Base-by-base conservation (phyloP, 1,140 invertebrate species). In the Diachasma alloeum region DNA sequence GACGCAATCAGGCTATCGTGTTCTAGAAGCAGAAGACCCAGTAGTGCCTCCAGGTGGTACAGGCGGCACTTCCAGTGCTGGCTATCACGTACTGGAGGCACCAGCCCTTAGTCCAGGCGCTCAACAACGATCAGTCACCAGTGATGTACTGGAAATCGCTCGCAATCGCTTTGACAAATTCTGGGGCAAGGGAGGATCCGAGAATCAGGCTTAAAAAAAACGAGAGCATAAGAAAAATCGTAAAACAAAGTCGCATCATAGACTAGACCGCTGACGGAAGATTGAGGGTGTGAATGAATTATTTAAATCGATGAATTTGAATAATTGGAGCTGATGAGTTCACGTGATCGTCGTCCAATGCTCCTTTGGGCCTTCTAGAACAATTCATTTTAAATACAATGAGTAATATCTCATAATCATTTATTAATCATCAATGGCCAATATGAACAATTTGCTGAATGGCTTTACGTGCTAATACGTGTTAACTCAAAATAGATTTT, bases 81-180 rank as follows among this genome's bases (percentile, higher is more conserved):
- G 85, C 69, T 87, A 87, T 76, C 86, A 87, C 44, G 88, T 91
- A 0, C 78, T 91, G 4, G 91, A 91, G 72, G 88, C 90, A n/a
- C 90, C 91, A 10, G 44, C 84, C 37, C 74, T 86, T 53, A 84
- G 81, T 86, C 87, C 85, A 42, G 85, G 85, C 37, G 83, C 85
- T 68, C 83, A 83, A 73, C 87, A 86, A 72, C 84, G 92, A 86
- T 87, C 90, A 83, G 80, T 92, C 80, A 94, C 95, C 5, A 93
- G 93, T 22, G 95, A 96, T 81, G 94, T 95, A 26, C 89, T 96
- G 26, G 95, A 97, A 83, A 93, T 94, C 82, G 95, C 96, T 78
- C 93, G 94, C 75, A 95, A 93, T 85, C 93, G 95, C 75, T 96
- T 96, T 82, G 95, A 97, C 89, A 93, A 96, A 82, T 97, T 97